phyloP scores from a whole-genome alignment of 2,797 vertebrate genomes.

The Mormyrops boulengeri region DNA sequence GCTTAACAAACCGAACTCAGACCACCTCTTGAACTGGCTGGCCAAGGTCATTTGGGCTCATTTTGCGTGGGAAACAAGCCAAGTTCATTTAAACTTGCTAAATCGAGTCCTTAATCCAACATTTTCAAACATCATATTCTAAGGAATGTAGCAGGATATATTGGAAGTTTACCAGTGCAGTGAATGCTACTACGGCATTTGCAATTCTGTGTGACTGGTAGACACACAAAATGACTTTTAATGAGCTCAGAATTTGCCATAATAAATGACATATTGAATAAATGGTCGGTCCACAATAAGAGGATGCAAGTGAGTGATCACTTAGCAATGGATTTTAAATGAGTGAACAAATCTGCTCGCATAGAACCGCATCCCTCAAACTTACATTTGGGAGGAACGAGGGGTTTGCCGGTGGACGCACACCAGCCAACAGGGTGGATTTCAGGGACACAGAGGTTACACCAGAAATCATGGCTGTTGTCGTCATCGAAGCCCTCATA shows the following conservation, averaged over 20 bases:
- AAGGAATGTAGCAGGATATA: background rate
- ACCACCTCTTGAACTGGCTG: background rate
- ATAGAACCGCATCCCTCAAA: background rate
- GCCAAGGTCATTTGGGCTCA: background rate
- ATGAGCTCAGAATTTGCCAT: background rate
- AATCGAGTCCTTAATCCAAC: background rate
- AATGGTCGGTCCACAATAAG: background rate
- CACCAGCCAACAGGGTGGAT: slow-evolving; percentile 97
- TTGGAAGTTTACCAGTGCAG: background rate
- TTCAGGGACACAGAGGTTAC: slow-evolving; percentile 85
- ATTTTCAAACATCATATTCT: background rate
- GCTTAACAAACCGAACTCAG: background rate
- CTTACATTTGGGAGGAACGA: slow-evolving; percentile 94
- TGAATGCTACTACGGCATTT: background rate
- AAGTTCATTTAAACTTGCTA: background rate
- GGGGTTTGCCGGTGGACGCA: slow-evolving; percentile 87
- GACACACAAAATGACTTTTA: background rate
- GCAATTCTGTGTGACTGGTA: background rate
- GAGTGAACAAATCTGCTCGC: background rate
- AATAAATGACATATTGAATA: background rate
- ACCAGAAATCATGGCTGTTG: slow-evolving; percentile 91
- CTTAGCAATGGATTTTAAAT: background rate
- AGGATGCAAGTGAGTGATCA: background rate
- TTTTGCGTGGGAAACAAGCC: background rate
- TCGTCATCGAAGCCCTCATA: slow-evolving; percentile 97